These are phyloP conservation scores for Metopia argyrocephala DNA, from an alignment of 2,888 invertebrate species.

Conservation along the genomic window DNA sequence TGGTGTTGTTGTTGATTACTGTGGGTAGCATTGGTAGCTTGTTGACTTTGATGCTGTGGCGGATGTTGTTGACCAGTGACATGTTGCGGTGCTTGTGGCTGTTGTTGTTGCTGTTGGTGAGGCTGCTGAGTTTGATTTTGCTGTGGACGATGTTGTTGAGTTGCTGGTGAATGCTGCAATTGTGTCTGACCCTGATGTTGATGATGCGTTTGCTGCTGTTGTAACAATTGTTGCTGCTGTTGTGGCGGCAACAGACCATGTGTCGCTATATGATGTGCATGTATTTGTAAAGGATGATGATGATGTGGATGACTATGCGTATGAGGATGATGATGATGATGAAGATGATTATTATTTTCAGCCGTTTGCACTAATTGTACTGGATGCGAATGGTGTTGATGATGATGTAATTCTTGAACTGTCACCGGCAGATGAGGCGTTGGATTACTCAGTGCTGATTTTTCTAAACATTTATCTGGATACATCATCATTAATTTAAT, in stretches of 20 bases:
- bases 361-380: slow-evolving; percentile 55
- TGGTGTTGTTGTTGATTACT: slow-evolving; percentile 65
- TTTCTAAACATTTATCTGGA: slow-evolving; percentile 70
- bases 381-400: slow-evolving; percentile 63
- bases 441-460: slow-evolving; percentile 63
- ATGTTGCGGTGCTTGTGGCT: slow-evolving; percentile 46
- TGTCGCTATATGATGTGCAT: slow-evolving; percentile 67
- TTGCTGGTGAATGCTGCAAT: slow-evolving; percentile 64
- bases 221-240: slow-evolving; percentile 62
- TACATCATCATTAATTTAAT: slow-evolving; percentile 67
- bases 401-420: slow-evolving; percentile 63
- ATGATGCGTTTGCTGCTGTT: slow-evolving; percentile 65
- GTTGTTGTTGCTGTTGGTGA: slow-evolving; percentile 56
- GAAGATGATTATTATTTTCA: slow-evolving; percentile 45
- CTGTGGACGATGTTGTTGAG: slow-evolving; percentile 67
- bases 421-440: slow-evolving; percentile 60
- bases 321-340: slow-evolving; percentile 53
- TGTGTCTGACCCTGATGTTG: slow-evolving; percentile 66
- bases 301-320: slow-evolving; percentile 46
- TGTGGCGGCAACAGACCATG: slow-evolving; percentile 56
- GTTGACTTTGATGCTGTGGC: slow-evolving; percentile 66
- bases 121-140: slow-evolving; percentile 63
- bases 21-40: slow-evolving; percentile 24
- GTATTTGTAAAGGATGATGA: slow-evolving; percentile 66
- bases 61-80: slow-evolving; percentile 66